phyloP scores from a whole-genome alignment of 2,888 invertebrate genomes.

The Spilarctia lutea region DNA sequence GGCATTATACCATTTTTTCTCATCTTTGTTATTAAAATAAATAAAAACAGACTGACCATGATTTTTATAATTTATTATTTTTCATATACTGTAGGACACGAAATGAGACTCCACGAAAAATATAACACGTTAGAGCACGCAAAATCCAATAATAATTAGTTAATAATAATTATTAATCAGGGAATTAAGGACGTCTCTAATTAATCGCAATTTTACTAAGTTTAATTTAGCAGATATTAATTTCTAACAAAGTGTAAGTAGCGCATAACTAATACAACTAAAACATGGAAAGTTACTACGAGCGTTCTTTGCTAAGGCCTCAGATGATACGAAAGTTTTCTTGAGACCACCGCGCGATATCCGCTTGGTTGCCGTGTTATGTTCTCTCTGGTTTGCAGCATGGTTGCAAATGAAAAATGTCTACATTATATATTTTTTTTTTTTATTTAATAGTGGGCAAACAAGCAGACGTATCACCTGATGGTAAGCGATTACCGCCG shows the following conservation, averaged over 20 bases:
- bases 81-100: too few relatives aligned
- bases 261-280: slow-evolving; percentile 1
- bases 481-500: too few relatives aligned
- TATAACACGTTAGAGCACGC: not conserved
- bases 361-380: not conserved
- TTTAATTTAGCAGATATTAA: not conserved
- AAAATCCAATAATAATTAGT: too few relatives aligned
- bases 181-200: not conserved
- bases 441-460: too few relatives aligned
- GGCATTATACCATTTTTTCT: not conserved
- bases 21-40: not conserved
- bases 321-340: not conserved
- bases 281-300: not conserved
- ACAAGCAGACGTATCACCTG: too few relatives aligned
- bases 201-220: not conserved
- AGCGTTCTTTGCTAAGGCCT: not conserved
- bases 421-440: not conserved
- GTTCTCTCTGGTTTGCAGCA: not conserved
- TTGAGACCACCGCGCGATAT: not conserved
- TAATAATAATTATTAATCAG: too few relatives aligned
- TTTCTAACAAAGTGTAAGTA: not conserved
- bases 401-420: not conserved
- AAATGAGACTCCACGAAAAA: not conserved
- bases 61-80: not conserved
- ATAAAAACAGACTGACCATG: not conserved